A percentile compares a stretch with the other conserved stretches of the same genome.
Conservation (phyloP, 2,113 vertebrate genomes). For the Nibea coibor region DNA sequence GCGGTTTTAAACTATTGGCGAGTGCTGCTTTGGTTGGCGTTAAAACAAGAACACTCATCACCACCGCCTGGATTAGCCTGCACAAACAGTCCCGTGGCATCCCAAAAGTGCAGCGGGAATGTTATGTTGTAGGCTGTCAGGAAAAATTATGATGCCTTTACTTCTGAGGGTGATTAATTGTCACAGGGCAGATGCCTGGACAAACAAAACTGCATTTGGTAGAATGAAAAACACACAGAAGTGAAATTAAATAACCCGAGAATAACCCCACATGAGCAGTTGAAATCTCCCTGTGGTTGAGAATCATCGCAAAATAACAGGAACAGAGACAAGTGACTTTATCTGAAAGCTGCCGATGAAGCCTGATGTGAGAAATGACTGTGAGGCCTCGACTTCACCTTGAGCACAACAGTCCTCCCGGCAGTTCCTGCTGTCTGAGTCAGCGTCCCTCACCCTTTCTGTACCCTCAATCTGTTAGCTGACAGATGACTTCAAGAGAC, state of each 20-base stretch:
- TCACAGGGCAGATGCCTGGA: neutral
- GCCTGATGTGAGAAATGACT: conserved; percentile 36
- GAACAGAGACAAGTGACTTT: conserved; percentile 8
- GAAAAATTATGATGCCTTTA: conserved; percentile 20
- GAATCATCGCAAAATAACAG: conserved; percentile 17
- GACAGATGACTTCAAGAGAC: conserved; percentile 63
- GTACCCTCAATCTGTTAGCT: conserved; percentile 66
- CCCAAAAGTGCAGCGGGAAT: conserved; percentile 37
- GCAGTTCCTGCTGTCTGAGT: conserved; percentile 68
- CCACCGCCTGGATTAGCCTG: conserved; percentile 49
- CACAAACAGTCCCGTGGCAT: conserved; percentile 45
- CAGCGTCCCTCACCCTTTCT: conserved; percentile 60
- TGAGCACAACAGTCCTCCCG: conserved; percentile 65
- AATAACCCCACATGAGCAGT: no score
- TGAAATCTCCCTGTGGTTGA: no score
- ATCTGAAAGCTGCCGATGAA: conserved; percentile 18
- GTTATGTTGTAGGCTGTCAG: conserved; percentile 34
- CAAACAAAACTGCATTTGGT: conserved; percentile 14
- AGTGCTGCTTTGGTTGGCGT: conserved; percentile 42
- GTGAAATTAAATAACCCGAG: neutral
- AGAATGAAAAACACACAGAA: conserved; percentile 7
- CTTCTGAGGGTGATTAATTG: conserved; percentile 26
- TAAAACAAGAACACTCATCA: conserved; percentile 58
- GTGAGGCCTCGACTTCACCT: conserved; percentile 73
- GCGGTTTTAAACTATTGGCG: conserved; percentile 43